Percentiles rank a stretch among this genome's conserved stretches.
Evolutionary conservation across 1,140 invertebrate species (phyloP).

Genomic region (Paralvinella palmiformis): DNA sequence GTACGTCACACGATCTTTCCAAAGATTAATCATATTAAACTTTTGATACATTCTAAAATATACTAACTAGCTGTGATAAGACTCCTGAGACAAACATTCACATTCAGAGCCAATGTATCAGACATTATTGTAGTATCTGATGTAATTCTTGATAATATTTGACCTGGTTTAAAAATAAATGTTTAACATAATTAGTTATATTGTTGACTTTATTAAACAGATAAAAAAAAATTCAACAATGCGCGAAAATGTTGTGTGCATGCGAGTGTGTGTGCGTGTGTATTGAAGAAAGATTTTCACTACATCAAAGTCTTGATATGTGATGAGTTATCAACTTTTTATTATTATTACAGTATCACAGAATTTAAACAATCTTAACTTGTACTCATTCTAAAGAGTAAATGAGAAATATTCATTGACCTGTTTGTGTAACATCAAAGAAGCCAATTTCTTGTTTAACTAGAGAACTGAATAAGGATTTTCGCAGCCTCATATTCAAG

Average conservation of each 20-base stretch:
- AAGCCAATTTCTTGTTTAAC: slow-evolving; percentile 83
- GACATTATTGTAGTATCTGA: slow-evolving; percentile 37
- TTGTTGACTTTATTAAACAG: too few relatives aligned
- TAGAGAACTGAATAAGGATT: slow-evolving; percentile 58
- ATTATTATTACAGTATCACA: too few relatives aligned
- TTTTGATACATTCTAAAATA: background rate
- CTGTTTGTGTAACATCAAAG: slow-evolving; percentile 67
- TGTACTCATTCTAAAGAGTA: too few relatives aligned
- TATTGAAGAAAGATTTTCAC: too few relatives aligned
- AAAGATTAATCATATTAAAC: background rate
- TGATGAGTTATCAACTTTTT: too few relatives aligned
- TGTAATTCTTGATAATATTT: slow-evolving; percentile 34
- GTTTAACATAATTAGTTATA: too few relatives aligned
- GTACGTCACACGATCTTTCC: background rate
- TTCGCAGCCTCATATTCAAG: slow-evolving; percentile 28
- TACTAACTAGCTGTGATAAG: slow-evolving; percentile 27
- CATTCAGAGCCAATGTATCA: slow-evolving; percentile 30
- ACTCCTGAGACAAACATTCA: slow-evolving; percentile 34
- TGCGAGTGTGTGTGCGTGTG: too few relatives aligned
- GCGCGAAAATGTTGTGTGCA: too few relatives aligned
- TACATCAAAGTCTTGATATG: too few relatives aligned
- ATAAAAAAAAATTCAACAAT: too few relatives aligned
- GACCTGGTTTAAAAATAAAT: too few relatives aligned
- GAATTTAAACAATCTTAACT: too few relatives aligned
- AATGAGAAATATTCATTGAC: slow-evolving; percentile 12